These are phyloP conservation scores for Deroplatys truncata DNA, from an alignment of 2,888 invertebrate genomes.

Conservation along the genomic window DNA sequence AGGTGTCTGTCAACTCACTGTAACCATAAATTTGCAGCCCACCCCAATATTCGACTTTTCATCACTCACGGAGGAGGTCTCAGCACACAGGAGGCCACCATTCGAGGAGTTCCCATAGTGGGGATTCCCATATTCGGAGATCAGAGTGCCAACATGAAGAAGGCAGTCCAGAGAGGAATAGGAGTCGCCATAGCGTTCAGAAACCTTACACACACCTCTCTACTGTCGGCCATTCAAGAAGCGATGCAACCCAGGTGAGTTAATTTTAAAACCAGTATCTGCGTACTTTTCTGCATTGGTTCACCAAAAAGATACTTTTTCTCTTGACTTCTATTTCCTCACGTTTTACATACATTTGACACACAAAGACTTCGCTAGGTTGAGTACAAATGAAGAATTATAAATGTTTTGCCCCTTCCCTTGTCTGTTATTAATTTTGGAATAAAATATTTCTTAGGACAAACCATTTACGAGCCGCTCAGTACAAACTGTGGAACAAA, in stretches of 20 bases:
- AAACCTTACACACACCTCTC: conserved; percentile 38
- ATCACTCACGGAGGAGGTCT: conserved; percentile 48
- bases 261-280: too few relatives aligned
- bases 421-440: too few relatives aligned
- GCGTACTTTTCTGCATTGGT: too few relatives aligned
- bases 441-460: too few relatives aligned
- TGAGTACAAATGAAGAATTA: too few relatives aligned
- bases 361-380: too few relatives aligned
- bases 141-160: conserved; percentile 44
- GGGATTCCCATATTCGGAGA: conserved; percentile 48
- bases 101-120: conserved; percentile 46
- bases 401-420: too few relatives aligned
- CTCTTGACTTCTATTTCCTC: too few relatives aligned
- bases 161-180: conserved; percentile 41
- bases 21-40: conserved; percentile 45
- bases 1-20: neutral
- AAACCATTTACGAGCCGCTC: too few relatives aligned
- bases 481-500: too few relatives aligned
- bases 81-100: conserved; percentile 46
- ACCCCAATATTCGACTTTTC: conserved; percentile 46
- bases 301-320: too few relatives aligned
- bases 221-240: conserved; percentile 40
- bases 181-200: conserved; percentile 42
- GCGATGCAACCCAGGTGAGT: conserved; percentile 35
- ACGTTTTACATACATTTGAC: too few relatives aligned